A percentile compares a stretch with the other conserved stretches of the same genome.
phyloP scores from a whole-genome alignment of 2,797 vertebrate species.

The Naso thynnoides region DNA sequence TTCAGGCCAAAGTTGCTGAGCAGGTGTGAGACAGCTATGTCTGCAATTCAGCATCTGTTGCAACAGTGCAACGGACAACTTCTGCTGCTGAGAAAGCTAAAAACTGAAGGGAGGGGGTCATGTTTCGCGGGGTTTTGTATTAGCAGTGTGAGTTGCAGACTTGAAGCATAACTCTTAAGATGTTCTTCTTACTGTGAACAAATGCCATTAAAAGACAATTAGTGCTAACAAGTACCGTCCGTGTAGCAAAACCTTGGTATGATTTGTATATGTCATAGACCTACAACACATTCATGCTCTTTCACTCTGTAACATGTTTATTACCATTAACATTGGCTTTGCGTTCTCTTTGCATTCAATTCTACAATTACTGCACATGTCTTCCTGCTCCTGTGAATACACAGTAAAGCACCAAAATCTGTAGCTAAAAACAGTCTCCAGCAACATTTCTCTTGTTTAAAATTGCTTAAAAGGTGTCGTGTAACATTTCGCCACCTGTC shows the following conservation, averaged over 20 bases:
- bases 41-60: slow-evolving; percentile 68
- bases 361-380: not conserved
- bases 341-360: not conserved
- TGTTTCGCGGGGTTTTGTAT: slow-evolving; percentile 17
- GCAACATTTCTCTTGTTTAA: not conserved
- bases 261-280: too few relatives aligned
- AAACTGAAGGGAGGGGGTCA: slow-evolving; percentile 27
- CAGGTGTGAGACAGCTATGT: slow-evolving; percentile 58
- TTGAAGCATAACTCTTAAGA: not conserved
- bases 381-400: slow-evolving; percentile 9
- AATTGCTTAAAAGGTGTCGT: not conserved
- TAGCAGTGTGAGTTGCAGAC: not conserved
- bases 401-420: not conserved
- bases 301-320: too few relatives aligned
- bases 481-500: too few relatives aligned
- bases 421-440: not conserved
- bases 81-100: slow-evolving; percentile 36
- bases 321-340: not conserved
- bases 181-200: slow-evolving; percentile 2
- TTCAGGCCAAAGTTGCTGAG: slow-evolving; percentile 51
- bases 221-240: not conserved
- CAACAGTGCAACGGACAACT: slow-evolving; percentile 27
- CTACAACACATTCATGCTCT: too few relatives aligned
- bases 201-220: not conserved
- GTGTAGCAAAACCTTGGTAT: not conserved